Evolutionary conservation across 2,888 invertebrate species (phyloP).

Genomic region (Xiphydria camelus): DNA sequence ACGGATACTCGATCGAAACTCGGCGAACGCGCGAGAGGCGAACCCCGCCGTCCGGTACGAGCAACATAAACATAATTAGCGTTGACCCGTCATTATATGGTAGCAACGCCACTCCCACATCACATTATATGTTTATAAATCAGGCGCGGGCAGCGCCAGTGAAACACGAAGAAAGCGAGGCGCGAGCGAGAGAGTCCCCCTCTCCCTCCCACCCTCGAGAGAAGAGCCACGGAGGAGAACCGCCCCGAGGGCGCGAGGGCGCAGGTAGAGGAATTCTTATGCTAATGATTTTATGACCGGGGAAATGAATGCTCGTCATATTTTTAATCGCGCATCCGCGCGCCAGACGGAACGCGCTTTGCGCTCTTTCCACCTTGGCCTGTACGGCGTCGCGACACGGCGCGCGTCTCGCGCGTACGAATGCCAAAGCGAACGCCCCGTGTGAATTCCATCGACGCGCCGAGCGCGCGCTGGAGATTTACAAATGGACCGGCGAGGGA

Average conservation of each 20-base stretch:
- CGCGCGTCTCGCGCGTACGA: no score
- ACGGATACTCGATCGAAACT: no score
- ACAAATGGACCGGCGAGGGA: background rate
- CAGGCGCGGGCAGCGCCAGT: no score
- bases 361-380: no score
- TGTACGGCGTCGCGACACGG: no score
- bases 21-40: no score
- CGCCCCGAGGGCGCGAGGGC: no score
- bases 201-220: conserved; percentile 15
- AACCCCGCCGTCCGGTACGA: no score
- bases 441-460: no score
- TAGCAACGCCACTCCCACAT: conserved; percentile 58
- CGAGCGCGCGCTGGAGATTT: background rate
- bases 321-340: conserved; percentile 49
- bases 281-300: conserved; percentile 59
- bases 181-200: conserved; percentile 16
- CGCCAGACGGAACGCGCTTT: background rate
- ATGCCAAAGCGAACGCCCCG: no score
- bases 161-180: conserved; percentile 36
- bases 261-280: conserved; percentile 59
- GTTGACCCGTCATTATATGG: conserved; percentile 58
- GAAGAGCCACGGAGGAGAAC: no score
- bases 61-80: conserved; percentile 53
- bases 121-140: conserved; percentile 60
- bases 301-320: conserved; percentile 58